Evolutionary conservation across 2,113 vertebrate species (phyloP).

Genomic region (Emberiza fucata): DNA sequence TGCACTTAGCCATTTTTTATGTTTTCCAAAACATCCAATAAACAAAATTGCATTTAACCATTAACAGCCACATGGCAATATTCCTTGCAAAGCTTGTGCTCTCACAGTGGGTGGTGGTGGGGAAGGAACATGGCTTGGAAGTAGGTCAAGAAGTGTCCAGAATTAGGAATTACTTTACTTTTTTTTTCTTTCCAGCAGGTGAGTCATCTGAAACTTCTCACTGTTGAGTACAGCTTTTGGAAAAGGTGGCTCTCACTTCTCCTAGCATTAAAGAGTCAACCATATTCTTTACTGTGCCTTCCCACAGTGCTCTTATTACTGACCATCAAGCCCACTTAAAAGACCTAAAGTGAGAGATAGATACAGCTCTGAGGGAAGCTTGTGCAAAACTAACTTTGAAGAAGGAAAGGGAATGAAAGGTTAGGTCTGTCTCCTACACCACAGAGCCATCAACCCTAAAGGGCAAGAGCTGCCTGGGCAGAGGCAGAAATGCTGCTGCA

Average conservation of each 20-base stretch:
- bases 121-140: background rate
- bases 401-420: background rate
- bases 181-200: background rate
- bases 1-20: background rate
- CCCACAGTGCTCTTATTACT: background rate
- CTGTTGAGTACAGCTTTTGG: background rate
- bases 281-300: background rate
- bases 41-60: constrained; percentile 32
- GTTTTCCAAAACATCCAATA: background rate
- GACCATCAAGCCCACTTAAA: background rate
- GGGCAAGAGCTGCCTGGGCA: background rate
- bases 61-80: background rate
- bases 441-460: background rate
- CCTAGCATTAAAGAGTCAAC: background rate
- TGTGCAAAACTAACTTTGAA: background rate
- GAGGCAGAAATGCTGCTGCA: background rate
- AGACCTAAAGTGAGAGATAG: background rate
- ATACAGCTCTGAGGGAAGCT: background rate
- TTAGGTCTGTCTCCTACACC: background rate
- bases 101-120: background rate
- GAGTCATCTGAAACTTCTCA: background rate
- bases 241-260: background rate
- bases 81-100: background rate
- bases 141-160: background rate
- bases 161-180: background rate